These are phyloP conservation scores for Channa striata DNA, from an alignment of 2,797 vertebrate genomes.

Conservation along the genomic window DNA sequence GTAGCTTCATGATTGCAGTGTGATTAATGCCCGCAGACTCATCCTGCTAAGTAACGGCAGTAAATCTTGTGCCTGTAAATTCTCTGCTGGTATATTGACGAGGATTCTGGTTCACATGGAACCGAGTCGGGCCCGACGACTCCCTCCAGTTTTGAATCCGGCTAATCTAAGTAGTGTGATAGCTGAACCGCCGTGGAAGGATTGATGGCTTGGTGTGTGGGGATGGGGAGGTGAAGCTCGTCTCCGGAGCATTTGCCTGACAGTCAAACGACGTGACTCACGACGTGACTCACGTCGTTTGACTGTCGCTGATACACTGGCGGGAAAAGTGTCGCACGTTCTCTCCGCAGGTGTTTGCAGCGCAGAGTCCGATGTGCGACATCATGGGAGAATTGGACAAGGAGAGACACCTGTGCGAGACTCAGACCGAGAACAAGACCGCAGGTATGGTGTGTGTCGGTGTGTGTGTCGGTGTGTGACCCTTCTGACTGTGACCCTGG, in stretches of 20 bases:
- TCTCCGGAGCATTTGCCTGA: not conserved
- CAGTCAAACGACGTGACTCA: slow-evolving; percentile 13
- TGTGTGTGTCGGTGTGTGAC: not conserved
- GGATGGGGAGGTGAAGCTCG: slow-evolving; percentile 23
- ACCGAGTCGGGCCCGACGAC: slow-evolving; percentile 17
- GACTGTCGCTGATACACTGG: not conserved
- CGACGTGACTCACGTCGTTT: not conserved
- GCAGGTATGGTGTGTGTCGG: slow-evolving; percentile 70
- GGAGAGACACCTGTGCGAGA: slow-evolving; percentile 74
- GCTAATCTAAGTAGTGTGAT: slow-evolving; percentile 11
- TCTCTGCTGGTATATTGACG: slow-evolving; percentile 23
- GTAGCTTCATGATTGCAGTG: slow-evolving; percentile 45
- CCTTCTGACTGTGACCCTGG: too few species aligned
- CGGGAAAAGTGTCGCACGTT: slow-evolving; percentile 13
- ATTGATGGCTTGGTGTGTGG: slow-evolving; percentile 24
- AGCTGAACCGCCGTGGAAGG: slow-evolving; percentile 6
- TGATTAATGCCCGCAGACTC: slow-evolving; percentile 74
- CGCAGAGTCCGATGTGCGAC: slow-evolving; percentile 79
- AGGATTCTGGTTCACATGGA: slow-evolving; percentile 32
- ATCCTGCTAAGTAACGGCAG: slow-evolving; percentile 63
- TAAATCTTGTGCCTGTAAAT: slow-evolving; percentile 56
- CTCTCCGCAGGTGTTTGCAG: slow-evolving; percentile 72
- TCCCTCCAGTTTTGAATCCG: slow-evolving; percentile 25
- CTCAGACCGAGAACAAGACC: slow-evolving; percentile 76
- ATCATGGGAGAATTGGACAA: slow-evolving; percentile 76